phyloP scores from a whole-genome alignment of 2,113 vertebrate genomes.

The Laticauda laticaudata region DNA sequence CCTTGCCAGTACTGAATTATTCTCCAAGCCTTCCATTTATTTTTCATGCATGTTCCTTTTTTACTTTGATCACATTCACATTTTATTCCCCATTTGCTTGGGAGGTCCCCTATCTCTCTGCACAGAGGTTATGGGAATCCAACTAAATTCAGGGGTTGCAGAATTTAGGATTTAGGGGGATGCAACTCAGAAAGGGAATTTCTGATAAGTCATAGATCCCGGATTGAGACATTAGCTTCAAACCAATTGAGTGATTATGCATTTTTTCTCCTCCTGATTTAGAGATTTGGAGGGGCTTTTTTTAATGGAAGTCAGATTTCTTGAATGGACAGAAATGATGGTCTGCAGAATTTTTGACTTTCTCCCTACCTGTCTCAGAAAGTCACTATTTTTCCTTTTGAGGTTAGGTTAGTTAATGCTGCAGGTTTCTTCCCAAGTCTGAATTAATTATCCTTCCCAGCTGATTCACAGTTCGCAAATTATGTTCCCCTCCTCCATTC shows the following conservation, averaged over 20 bases:
- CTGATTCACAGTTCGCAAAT: background rate
- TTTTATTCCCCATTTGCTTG: background rate
- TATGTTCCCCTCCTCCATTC: background rate
- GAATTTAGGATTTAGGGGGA: background rate
- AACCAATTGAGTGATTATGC: background rate
- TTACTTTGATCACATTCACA: background rate
- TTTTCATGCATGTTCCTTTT: background rate
- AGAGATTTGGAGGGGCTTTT: background rate
- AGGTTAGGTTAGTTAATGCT: background rate
- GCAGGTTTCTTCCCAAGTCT: background rate
- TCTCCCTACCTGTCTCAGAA: background rate
- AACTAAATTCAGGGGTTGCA: background rate
- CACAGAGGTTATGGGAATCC: background rate
- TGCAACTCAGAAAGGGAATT: background rate
- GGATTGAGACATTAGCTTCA: background rate
- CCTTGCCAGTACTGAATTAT: background rate
- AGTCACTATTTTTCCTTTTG: background rate
- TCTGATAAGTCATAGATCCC: background rate
- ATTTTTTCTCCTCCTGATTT: background rate
- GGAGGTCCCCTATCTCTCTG: background rate
- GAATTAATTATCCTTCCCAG: background rate
- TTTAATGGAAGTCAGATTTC: background rate
- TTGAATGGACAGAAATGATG: background rate
- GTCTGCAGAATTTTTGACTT: background rate
- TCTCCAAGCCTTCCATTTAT: background rate